Percentiles rank a stretch among this genome's conserved stretches.
Evolutionary conservation across 53 echinoderm and acorn worm species (phyloP).

Genomic region (Echinarachnius parma): DNA sequence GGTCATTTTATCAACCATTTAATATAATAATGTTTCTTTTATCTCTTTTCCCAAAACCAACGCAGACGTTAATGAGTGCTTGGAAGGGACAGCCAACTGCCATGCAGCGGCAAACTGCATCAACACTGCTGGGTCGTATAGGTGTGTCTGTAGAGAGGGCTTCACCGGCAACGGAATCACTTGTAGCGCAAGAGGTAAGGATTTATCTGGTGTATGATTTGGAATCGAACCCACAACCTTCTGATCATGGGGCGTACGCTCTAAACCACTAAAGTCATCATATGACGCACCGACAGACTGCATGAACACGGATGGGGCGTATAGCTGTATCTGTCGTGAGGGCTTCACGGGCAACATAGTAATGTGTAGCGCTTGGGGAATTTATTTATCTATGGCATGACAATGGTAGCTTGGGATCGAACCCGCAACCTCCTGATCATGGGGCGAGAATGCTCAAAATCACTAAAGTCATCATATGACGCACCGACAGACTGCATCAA

Average conservation of each 20-base stretch:
- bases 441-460: too few species aligned
- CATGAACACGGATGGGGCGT: slow-evolving; percentile 63
- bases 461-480: too few species aligned
- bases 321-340: slow-evolving; percentile 58
- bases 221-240: too few species aligned
- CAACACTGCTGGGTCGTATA: slow-evolving; percentile 62
- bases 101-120: slow-evolving; percentile 59
- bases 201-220: too few species aligned
- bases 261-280: too few species aligned
- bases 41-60: too few species aligned
- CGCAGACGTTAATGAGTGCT: slow-evolving; percentile 76
- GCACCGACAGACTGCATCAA: slow-evolving; percentile 63
- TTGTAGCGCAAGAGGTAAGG: slow-evolving; percentile 68
- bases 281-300: slow-evolving; percentile 60
- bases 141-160: slow-evolving; percentile 66
- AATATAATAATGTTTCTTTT: too few species aligned
- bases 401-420: too few species aligned
- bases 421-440: too few species aligned
- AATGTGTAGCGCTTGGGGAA: slow-evolving; percentile 61
- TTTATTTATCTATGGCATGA: too few species aligned
- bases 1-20: too few species aligned
- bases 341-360: slow-evolving; percentile 70
- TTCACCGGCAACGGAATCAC: slow-evolving; percentile 66
- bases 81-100: slow-evolving; percentile 45
- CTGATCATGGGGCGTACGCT: too few species aligned